Conservation (phyloP, 1,140 invertebrate species). For the Pseudachorutes palmiensis region DNA sequence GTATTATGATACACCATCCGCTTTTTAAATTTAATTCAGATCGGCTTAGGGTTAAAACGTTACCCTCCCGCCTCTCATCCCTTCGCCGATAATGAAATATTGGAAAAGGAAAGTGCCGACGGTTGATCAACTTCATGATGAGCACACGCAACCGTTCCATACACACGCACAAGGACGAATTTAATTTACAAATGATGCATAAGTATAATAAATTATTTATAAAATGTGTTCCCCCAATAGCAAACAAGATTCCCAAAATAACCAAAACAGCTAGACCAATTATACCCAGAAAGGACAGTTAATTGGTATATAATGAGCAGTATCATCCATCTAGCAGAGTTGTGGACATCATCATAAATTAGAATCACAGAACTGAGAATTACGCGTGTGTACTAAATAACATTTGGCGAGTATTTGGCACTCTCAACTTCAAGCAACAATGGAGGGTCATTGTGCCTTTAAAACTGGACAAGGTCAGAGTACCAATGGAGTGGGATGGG, state of each 20-base stretch:
- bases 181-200: too few relatives aligned
- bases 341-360: not conserved
- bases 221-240: too few relatives aligned
- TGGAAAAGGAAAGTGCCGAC: not conserved
- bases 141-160: too few relatives aligned
- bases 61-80: not conserved
- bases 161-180: too few relatives aligned
- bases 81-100: not conserved
- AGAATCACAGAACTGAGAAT: not conserved
- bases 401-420: not conserved
- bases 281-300: too few relatives aligned
- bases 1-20: not conserved
- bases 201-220: too few relatives aligned
- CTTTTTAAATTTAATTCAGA: not conserved
- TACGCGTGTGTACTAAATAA: conserved; percentile 3
- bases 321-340: not conserved
- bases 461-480: not conserved
- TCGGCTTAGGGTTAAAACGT: too few relatives aligned
- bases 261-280: too few relatives aligned
- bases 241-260: too few relatives aligned
- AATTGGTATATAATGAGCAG: too few relatives aligned
- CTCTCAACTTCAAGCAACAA: not conserved
- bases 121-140: not conserved
- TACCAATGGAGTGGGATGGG: conserved; percentile 1
- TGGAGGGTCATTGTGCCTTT: not conserved